Base-by-base conservation (phyloP, 2,888 invertebrate species). In the Diloba caeruleocephala region DNA sequence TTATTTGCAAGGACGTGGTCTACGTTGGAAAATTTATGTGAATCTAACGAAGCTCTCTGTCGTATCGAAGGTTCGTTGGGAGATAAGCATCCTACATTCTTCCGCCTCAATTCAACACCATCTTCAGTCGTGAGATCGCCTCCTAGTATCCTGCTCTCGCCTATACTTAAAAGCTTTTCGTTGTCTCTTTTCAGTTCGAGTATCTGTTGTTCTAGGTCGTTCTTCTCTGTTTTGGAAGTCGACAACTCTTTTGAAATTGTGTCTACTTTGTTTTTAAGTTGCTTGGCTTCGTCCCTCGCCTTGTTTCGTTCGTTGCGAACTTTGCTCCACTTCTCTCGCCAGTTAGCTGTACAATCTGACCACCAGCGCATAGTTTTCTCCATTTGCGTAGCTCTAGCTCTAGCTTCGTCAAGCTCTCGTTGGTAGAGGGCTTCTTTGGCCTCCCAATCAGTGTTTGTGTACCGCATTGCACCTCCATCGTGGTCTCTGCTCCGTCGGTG, bases 301-400 rank as follows among this genome's bases (percentile, higher is more conserved):
- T 97, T 97, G 84, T 99, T 99, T 15, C 99, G 94, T 90, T 99
- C 99, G 82, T 96, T 98, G 45, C 98, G 95, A 26, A 73, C 97
- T 92, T 98, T 98, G 86, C 97, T 97, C 99, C 99, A 99, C 82
- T 99, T 99, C 95, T 94, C 98, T 95, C 92, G 87, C 99, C 99
- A 42, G 97, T 98, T 99, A 97, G 98, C 98, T 0, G 99, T 99
- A 85, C 99, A 99, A 85, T 99, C 99, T 0, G 99, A 98, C 99
- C 99, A 99, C 99, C 99, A 99, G 53, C 98, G 94, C 99, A 99
- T 99, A 0, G 99, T 99, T 89, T 99, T 99, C 87, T 99, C 99
- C 99, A 99, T 99, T 89, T 99, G 99, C 0, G 98, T 97, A 10
- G 98, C 98, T 60, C 99, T 92, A 2, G 98, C 98, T 67, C 98